Base-by-base conservation (phyloP, 2,797 vertebrate genomes). In the Ctenopoma kingsleyae region DNA sequence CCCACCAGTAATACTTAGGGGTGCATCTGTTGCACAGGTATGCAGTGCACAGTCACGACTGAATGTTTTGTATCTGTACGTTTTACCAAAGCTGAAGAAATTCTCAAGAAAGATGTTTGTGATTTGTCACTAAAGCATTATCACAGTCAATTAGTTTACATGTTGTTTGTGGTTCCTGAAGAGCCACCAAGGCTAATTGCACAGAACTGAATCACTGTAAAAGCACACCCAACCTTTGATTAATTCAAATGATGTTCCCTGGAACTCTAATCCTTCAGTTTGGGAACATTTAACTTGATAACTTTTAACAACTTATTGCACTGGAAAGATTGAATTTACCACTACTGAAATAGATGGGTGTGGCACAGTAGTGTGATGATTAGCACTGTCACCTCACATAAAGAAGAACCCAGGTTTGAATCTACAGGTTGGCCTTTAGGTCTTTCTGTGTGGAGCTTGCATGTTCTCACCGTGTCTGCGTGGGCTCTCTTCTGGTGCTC, bases 291-390 rank as follows among this genome's bases (percentile, higher is more conserved):
- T 32, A 32, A 32, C 30, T 8, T 32, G 2, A 32, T 32, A 27
- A 27, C 25, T 27, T 4, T 27, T 9, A 2, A 32, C 30, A 2
- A 32, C 8, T 32, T 32, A 9, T 32, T 32, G 30, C 0, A 8
- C 30, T 32, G 2, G 30, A 32, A 32, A 32, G 30, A 8, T 78
- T 80, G 40, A 76, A 76, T 79, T 4, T 74, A 46, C 47, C 50
- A 32, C 78, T 71, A 74, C 40, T 23, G 46, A 71, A 80, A 75
- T 46, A 82, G 73, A 81, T 32, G 30, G 30, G 7, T 7, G 30
- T 32, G 30, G 30, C 30, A 32, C 30, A 8, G 30, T 32, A 8
- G 30, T 32, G 30, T 32, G 30, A 32, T 32, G 30, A 8, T 32
- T 32, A 8, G 30, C 7, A 32, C 30, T 32, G 30, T 32, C 7